Evolutionary conservation across 2,888 invertebrate species (phyloP).

Genomic region (Orthosia gothica): DNA sequence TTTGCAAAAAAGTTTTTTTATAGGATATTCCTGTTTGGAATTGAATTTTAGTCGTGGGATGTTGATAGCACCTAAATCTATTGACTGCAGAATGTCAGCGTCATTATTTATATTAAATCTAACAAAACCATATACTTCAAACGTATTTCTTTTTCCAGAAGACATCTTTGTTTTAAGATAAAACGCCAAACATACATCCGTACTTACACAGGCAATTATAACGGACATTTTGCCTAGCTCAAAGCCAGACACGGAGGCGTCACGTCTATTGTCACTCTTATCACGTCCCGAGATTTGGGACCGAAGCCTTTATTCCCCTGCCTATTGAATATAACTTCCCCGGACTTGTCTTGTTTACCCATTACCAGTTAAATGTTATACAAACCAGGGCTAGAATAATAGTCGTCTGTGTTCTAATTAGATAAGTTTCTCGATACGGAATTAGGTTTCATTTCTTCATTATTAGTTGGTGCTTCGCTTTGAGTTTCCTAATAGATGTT

Average conservation of each 20-base stretch:
- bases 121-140: not conserved
- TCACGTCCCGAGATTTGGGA: constrained; percentile 79
- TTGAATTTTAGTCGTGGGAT: not conserved
- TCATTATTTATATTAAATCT: not conserved
- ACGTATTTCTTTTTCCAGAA: not conserved
- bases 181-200: constrained; percentile 37
- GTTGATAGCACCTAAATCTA: not conserved
- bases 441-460: constrained; percentile 50
- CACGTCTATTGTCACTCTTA: constrained; percentile 77
- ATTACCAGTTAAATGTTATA: constrained; percentile 61
- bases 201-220: constrained; percentile 56
- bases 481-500: constrained; percentile 51
- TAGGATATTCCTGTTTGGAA: not conserved
- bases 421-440: constrained; percentile 67
- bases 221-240: constrained; percentile 52
- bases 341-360: constrained; percentile 68
- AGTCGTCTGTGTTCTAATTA: constrained; percentile 67
- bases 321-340: constrained; percentile 76
- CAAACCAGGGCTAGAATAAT: constrained; percentile 62
- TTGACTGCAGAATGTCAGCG: not conserved
- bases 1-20: too few relatives aligned
- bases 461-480: constrained; percentile 46
- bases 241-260: constrained; percentile 76
- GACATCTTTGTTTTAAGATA: constrained; percentile 25
- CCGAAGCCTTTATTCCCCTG: constrained; percentile 71